Base-by-base conservation (phyloP, 2,888 invertebrate species). In the Teinopalpus imperialis region DNA sequence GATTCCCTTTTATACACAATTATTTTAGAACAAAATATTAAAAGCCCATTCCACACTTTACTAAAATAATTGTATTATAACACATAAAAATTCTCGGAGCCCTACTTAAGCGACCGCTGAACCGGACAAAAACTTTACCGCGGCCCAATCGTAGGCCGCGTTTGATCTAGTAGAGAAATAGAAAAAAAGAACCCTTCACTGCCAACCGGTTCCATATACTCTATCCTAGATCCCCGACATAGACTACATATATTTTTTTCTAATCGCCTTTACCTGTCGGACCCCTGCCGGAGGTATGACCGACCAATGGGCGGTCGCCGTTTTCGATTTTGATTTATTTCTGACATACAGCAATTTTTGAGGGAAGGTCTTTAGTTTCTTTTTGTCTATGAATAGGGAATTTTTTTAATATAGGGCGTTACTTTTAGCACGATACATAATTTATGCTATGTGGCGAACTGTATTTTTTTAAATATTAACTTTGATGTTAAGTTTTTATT, bases 261-360 rank as follows among this genome's bases (percentile, higher is more conserved):
- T 44, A 32, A 18, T 14, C 27, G 13, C 12, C 9, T 14, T 4
- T 20, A 35, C 51, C 52, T 53, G 53, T 34, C 32, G 14, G 26
- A 13, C 51, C 54, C 26, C 44, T 48, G 40, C 49, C 47, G 49
- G 53, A 56, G 57, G 56, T 54, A 56, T 53, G 29, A 34, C 43
- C 51, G 52, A 43, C 69, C 69, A 66, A 71, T 71, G 44, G 57
- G 55, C 51, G 53, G 29, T 48, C 56, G 41, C 48, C 35, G 43
- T 51, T 56, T 56, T 61, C 59, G 56, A 51, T 57, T 69, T 66
- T 66, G 63, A 69, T 68, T 68, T 66, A 69, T 68, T 68, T 69
- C 66, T 65, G 65, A 68, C 66, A 62, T 58, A 48, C 56, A 37
- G n/a, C 37, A 40, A 47, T 60, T 64, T 65, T 58, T 58, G 59